Evolutionary conservation across 2,113 vertebrate species (phyloP), one percentile per base, ranked within the genome.

Genomic region (Mus spicilegus): DNA sequence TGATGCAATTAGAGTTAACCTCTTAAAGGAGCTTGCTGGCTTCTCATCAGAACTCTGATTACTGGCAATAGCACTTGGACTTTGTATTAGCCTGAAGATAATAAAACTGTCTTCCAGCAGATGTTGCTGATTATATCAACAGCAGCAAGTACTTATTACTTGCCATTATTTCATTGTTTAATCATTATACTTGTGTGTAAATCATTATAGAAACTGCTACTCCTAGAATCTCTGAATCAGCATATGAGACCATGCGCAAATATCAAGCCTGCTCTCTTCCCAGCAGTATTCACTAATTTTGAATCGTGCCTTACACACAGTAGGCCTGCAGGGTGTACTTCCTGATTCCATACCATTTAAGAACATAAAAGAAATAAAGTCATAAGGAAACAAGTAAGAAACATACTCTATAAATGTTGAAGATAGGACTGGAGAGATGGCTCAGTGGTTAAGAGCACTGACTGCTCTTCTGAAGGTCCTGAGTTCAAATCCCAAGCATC

Each of bases 11-110:
- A 54, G 19, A 28, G 7, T 22, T 93, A 73, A 92, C 26, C 46
- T 72, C 33, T 87, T 49, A 82, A 20, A 63, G 75, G n/a, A 77
- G 11, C 9, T 4, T 51, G 12, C 24, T 84, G 76, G 51, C 30
- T 87, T 95, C 85, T 80, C 42, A 72, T 46, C n/a, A 86, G 86
- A 90, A 86, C 36, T 49, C 84, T 58, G 39, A 89, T 73, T 73
- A 54, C 63, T 51, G 28, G 33, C 20, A 67, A 4, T 10, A 87
- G 33, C 11, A 24, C 61, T 96, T 84, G 51, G 46, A 89, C 30
- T 94, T 7, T 76, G 19, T 84, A 28, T 28, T 76, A 49, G 56
- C 39, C 65, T 78, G 58, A 87, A 95, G 72, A 89, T 17, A 11
- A 39, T 28, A 85, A 61, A 42, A n/a, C 42, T 7, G 5, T n/a